Evolutionary conservation across 1,140 invertebrate genomes (phyloP).

Genomic region (Nebria ingens): DNA sequence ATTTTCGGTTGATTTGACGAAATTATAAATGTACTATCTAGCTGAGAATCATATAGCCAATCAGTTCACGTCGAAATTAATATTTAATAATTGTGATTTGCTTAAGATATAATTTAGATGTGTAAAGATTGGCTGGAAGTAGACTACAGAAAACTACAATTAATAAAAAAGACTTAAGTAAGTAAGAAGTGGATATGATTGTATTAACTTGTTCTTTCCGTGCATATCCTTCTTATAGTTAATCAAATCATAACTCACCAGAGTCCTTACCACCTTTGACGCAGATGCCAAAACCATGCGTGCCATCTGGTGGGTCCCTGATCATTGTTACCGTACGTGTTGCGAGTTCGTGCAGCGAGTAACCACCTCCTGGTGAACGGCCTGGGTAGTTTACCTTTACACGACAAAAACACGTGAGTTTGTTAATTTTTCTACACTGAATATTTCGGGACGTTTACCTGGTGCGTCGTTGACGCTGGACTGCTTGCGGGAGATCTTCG

Average conservation of each 20-base stretch:
- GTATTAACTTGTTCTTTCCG: constrained; percentile 1
- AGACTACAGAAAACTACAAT: too few relatives aligned
- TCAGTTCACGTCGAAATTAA: too few relatives aligned
- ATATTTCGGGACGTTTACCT: constrained; percentile 32
- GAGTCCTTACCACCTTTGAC: constrained; percentile 81
- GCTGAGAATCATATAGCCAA: too few relatives aligned
- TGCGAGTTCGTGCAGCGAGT: constrained; percentile 53
- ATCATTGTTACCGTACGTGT: constrained; percentile 76
- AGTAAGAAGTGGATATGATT: background rate
- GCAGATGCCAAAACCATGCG: constrained; percentile 77
- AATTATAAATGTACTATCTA: too few relatives aligned
- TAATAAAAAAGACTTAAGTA: too few relatives aligned
- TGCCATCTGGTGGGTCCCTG: constrained; percentile 58
- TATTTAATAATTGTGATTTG: too few relatives aligned
- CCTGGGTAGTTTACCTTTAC: constrained; percentile 20
- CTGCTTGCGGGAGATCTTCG: constrained; percentile 60
- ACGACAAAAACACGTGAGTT: too few relatives aligned
- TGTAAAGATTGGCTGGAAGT: too few relatives aligned
- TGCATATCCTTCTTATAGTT: constrained; percentile 15
- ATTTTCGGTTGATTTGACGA: too few relatives aligned
- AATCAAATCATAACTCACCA: constrained; percentile 39
- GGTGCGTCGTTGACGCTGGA: constrained; percentile 58
- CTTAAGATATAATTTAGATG: too few relatives aligned
- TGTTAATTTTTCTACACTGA: too few relatives aligned
- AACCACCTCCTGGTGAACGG: constrained; percentile 20